Base-by-base conservation (phyloP, 1,140 invertebrate genomes). In the Meteorus sp. region DNA sequence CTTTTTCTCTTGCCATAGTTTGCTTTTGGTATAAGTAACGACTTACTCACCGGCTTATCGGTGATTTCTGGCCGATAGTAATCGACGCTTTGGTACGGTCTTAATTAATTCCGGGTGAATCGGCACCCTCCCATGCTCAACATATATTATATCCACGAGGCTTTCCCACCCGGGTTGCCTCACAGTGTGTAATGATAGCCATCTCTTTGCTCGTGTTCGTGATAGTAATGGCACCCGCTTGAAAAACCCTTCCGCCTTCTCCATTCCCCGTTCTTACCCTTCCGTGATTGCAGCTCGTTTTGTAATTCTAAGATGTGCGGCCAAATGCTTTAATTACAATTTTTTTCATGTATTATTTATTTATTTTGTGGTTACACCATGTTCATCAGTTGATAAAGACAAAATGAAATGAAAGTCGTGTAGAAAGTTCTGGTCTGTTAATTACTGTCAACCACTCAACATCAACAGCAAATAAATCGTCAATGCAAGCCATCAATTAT, bases 41-140 rank as follows among this genome's bases (percentile, higher is more conserved):
- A 25, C 29, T 37, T 17, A 4, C 35, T 39, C 35, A 4, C 39
- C 33, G 27, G 43, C 25, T 57, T 57, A 57, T 57, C 55, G 29
- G 55, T 20, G 44, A 57, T 57, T 48, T 57, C 43, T 25, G 39
- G 31, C 29, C 56, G 56, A 59, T 59, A 52, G 48, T 52, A 37
- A 59, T 59, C 56, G 56, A 59, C 44, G 48, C 11, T 44, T 59
- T 9, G 19, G 56, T 48, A 59, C 37, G 45, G 45, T 50, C 48
- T 52, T 52, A 59, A 59, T 59, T 59, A 59, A 59, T 59, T 59
- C 56, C 56, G 56, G 56, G 35, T 59, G 56, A 59, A 59, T 59
- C 56, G 47, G 15, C 56, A 20, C 20, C 33, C 31, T n/a, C n/a
- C n/a, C n/a, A 7, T 39, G 3, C 27, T 13, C 35, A 59, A 52